Evolutionary conservation across 2,113 vertebrate genomes (phyloP), one percentile per base, ranked within the genome.

Genomic region (Cinclus cinclus): DNA sequence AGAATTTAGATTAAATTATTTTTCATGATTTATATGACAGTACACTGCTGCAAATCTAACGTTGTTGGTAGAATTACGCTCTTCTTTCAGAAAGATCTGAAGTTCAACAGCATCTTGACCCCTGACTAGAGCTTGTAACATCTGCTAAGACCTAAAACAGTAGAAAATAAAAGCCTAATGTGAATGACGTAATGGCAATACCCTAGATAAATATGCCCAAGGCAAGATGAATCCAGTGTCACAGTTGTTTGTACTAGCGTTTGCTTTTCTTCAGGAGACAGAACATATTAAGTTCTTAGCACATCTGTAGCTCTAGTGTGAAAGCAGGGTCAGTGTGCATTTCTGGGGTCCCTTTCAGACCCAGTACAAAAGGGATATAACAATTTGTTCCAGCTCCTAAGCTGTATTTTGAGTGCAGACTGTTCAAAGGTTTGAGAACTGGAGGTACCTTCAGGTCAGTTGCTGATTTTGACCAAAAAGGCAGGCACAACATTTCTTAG

Each of bases 61-160:
- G 28, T 68, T 71, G 5, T 56, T 88, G 53, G 37, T 75, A 83
- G 85, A 86, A 78, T 81, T 78, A 75, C 2, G 8, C 16, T 96
- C 42, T 63, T 91, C 65, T 83, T 88, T 81, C 69, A 68, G 50
- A 82, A 87, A 68, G 37, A 76, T 89, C 86, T 89, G 64, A 92
- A 89, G 83, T 94, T 95, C 88, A 96, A 75, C 88, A 89, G 62
- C 39, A 46, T 94, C 92, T 87, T 96, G 92, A 92, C 93, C 93
- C 92, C 92, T 89, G 47, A 62, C 56, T 67, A 41, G 59, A 46
- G 52, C 64, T 81, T 37, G 18, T 53, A 91, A 55, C 56, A 83
- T 79, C 85, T 89, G 91, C 82, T 53, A 75, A 92, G 49, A 89
- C 87, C n/a, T 82, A 71, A 81, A 94, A 68, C 14, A 86, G 64